Evolutionary conservation across 2,888 invertebrate genomes (phyloP).

Genomic region (Scrobipalpa atriplicella): DNA sequence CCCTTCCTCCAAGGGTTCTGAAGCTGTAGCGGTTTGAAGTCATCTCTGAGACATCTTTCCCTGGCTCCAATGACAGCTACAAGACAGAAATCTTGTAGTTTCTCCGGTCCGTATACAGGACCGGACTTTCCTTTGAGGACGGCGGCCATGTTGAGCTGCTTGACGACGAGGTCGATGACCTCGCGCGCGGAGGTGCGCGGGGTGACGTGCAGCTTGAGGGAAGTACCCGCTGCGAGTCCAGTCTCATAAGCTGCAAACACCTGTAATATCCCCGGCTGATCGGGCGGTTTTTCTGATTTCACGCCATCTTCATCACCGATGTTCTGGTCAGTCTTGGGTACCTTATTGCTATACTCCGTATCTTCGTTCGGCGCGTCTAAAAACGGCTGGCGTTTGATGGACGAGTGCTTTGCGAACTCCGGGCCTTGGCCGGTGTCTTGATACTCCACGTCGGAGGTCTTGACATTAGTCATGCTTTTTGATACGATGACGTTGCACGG

Average conservation of each 20-base stretch:
- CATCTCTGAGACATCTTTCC: conserved; percentile 96
- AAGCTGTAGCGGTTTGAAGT: conserved; percentile 95
- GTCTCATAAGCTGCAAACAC: conserved; percentile 98
- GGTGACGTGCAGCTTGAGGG: conserved; percentile 96
- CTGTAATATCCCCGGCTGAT: conserved; percentile 85
- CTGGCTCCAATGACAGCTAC: conserved; percentile 98
- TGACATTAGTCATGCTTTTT: conserved; percentile 85
- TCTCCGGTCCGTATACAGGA: conserved; percentile 92
- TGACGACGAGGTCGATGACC: conserved; percentile 97
- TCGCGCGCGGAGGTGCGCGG: conserved; percentile 96
- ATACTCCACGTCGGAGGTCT: conserved; percentile 75
- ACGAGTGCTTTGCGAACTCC: conserved; percentile 54
- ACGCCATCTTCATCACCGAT: conserved; percentile 52
- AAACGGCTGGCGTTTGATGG: conserved; percentile 78
- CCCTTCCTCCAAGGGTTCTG: conserved; percentile 99
- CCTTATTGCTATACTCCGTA: conserved; percentile 76
- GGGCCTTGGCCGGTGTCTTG: conserved; percentile 71
- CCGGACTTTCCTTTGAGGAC: conserved; percentile 92
- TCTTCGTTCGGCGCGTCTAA: conserved; percentile 67
- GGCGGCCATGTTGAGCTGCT: conserved; percentile 97
- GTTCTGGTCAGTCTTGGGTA: conserved; percentile 75
- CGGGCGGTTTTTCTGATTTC: conserved; percentile 56
- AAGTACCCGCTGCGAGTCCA: conserved; percentile 95
- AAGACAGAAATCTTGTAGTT: conserved; percentile 94
- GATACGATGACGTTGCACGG: conserved; percentile 79